Conservation (phyloP, 2,888 invertebrate genomes). For the Zelleria hepariella region DNA sequence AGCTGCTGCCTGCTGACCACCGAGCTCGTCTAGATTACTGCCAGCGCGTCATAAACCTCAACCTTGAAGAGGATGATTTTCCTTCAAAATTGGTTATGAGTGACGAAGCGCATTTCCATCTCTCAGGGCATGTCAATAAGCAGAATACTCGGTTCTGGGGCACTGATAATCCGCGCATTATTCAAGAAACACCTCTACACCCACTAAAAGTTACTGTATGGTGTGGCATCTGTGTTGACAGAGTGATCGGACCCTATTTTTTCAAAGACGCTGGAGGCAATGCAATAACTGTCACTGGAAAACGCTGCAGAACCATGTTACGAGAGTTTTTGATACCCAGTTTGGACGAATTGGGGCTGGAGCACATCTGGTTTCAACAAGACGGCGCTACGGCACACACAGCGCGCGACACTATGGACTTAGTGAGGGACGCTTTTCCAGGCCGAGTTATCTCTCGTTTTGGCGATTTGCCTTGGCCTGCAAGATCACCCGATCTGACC, state of each 20-base stretch:
- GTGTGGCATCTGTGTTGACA: constrained; percentile 11
- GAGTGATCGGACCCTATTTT: constrained; percentile 14
- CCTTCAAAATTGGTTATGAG: background rate
- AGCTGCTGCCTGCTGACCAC: too few relatives aligned
- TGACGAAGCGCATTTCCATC: constrained; percentile 1
- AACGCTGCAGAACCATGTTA: constrained; percentile 16
- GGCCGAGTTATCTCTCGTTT: too few relatives aligned
- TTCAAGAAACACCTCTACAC: constrained; percentile 13
- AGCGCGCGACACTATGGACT: too few relatives aligned
- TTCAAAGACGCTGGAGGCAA: constrained; percentile 14
- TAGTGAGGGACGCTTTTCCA: too few relatives aligned
- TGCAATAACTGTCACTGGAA: constrained; percentile 14
- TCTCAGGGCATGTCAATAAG: constrained; percentile 7
- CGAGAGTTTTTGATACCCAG: constrained; percentile 3
- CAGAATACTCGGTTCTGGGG: constrained; percentile 13
- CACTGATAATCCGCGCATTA: constrained; percentile 14
- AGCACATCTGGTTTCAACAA: constrained; percentile 7
- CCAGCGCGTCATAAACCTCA: too few relatives aligned
- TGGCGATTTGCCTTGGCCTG: too few relatives aligned
- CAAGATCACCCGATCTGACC: too few relatives aligned
- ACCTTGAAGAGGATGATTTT: background rate
- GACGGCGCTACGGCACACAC: too few relatives aligned
- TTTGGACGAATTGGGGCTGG: constrained; percentile 7
- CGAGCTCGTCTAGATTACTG: too few relatives aligned
- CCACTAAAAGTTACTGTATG: constrained; percentile 15